Percentiles rank a stretch among this genome's conserved stretches.
Evolutionary conservation across 2,888 invertebrate species (phyloP).

Genomic region (Latrodectus elegans): DNA sequence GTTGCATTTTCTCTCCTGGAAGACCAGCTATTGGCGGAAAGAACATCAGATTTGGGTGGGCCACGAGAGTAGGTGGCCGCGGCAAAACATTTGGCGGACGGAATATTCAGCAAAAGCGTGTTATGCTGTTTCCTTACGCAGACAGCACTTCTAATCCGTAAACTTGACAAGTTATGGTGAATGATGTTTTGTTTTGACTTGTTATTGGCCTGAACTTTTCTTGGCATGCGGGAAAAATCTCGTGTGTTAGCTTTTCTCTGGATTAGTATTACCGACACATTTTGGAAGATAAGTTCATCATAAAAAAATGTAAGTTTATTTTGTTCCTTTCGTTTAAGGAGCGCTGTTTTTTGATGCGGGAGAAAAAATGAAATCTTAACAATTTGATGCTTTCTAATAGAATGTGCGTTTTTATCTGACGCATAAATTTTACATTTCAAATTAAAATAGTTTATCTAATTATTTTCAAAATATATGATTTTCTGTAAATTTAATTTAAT

Average conservation of each 20-base stretch:
- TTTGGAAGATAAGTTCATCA: conserved; percentile 17
- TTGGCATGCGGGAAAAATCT: conserved; percentile 44
- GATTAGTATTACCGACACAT: conserved; percentile 56
- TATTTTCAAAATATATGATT: no score
- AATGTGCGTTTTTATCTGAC: no score
- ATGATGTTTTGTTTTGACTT: conserved; percentile 47
- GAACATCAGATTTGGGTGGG: conserved; percentile 62
- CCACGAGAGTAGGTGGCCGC: conserved; percentile 52
- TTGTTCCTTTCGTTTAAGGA: not conserved
- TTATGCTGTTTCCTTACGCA: conserved; percentile 4
- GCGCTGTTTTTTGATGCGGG: no score
- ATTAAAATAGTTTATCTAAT: no score
- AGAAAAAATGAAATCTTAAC: no score
- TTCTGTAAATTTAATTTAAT: no score
- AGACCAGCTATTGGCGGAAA: conserved; percentile 57
- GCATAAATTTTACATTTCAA: no score
- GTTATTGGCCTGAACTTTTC: conserved; percentile 43
- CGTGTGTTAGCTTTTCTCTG: conserved; percentile 19
- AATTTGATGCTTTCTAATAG: no score
- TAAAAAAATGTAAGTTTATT: conserved; percentile 61
- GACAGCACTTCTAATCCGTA: conserved; percentile 46
- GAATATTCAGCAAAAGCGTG: conserved; percentile 41
- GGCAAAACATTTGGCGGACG: conserved; percentile 50
- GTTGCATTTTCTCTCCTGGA: conserved; percentile 27
- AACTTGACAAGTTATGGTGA: conserved; percentile 37